Percentiles rank a stretch among this genome's conserved stretches.
phyloP scores from a whole-genome alignment of 2,797 vertebrate genomes.

The Gymnopithys bicolor region DNA sequence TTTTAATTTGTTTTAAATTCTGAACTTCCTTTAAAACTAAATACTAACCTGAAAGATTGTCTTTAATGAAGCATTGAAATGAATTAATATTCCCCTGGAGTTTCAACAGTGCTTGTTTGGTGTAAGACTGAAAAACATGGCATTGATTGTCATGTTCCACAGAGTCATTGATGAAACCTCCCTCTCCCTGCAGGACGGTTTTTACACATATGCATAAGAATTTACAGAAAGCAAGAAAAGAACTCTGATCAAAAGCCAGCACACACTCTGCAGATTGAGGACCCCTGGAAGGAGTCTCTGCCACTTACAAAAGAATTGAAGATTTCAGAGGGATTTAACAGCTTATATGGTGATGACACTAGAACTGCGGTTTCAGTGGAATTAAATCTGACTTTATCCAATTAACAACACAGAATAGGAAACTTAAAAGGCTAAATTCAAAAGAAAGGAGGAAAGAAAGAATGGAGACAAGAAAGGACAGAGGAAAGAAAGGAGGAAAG shows the following conservation, averaged over 20 bases:
- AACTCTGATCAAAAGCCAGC: not conserved
- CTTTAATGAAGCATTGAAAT: not conserved
- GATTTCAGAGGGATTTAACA: conserved; percentile 1
- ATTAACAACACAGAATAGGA: not conserved
- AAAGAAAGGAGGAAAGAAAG: fast-evolving
- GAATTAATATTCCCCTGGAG: not conserved
- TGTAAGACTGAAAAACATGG: not conserved
- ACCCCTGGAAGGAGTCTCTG: not conserved
- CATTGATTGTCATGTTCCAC: not conserved
- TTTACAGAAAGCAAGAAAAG: not conserved
- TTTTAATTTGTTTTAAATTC: not conserved
- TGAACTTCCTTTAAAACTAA: not conserved
- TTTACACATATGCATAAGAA: not conserved
- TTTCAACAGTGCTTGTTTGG: not conserved
- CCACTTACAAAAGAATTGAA: not conserved
- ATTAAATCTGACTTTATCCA: conserved; percentile 30
- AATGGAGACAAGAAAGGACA: too few relatives aligned
- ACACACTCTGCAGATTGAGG: not conserved
- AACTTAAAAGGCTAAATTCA: not conserved
- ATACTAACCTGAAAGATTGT: not conserved
- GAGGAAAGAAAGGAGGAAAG: not conserved
- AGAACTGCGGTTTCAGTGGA: not conserved
- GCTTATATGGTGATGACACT: not conserved
- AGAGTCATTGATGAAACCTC: not conserved
- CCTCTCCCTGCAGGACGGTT: not conserved